These are phyloP conservation scores for Micrasema minimum DNA, from an alignment of 1,140 invertebrate genomes.

Conservation along the genomic window DNA sequence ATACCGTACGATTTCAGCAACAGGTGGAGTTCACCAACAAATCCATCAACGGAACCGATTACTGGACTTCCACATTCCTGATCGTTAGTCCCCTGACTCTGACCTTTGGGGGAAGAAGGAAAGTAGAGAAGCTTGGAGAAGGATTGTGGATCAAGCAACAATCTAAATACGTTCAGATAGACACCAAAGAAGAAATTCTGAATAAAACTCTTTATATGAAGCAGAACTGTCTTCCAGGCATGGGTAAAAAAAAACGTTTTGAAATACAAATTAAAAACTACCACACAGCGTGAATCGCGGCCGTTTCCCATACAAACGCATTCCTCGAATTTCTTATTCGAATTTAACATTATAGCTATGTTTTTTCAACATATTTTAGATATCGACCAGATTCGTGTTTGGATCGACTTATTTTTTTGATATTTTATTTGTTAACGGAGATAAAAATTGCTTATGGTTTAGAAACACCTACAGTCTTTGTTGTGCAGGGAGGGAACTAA, in stretches of 20 bases:
- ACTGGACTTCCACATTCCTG: slow-evolving; percentile 47
- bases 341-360: not conserved
- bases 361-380: not conserved
- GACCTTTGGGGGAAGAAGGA: slow-evolving; percentile 25
- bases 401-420: no score
- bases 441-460: not conserved
- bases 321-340: not conserved
- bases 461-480: not conserved
- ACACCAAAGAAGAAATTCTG: slow-evolving; percentile 34
- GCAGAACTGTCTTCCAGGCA: slow-evolving; percentile 48
- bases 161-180: slow-evolving; percentile 32
- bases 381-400: no score
- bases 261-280: no score
- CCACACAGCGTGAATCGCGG: no score
- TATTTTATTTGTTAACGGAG: no score
- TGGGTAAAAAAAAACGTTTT: slow-evolving; percentile 36
- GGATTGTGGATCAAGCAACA: slow-evolving; percentile 45
- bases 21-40: slow-evolving; percentile 40
- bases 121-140: slow-evolving; percentile 33
- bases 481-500: not conserved
- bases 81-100: slow-evolving; percentile 34
- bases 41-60: slow-evolving; percentile 32
- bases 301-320: no score
- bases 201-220: slow-evolving; percentile 30
- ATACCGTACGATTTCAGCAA: slow-evolving; percentile 42